Base-by-base conservation (phyloP, 2,888 invertebrate species). In the Prosapia bicincta region DNA sequence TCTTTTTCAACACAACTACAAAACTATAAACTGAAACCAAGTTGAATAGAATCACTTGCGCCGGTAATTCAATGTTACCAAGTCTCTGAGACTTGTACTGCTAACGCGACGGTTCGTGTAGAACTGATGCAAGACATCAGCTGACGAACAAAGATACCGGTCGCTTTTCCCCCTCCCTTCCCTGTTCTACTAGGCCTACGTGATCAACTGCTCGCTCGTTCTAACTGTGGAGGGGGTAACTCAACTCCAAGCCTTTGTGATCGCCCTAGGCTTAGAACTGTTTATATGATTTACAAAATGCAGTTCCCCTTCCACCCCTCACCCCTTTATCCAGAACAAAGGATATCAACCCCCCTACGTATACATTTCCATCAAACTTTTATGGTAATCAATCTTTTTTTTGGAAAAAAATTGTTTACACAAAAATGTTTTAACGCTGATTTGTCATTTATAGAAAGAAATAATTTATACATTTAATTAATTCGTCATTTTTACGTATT, bases 121-220 rank as follows among this genome's bases (percentile, higher is more conserved):
- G 69, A 70, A 76, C 76, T 76, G 76, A 76, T 70, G 76, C 76
- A 76, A 76, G 69, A 25, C 54, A 73, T 54, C 76, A 54, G 76
- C 71, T 71, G 76, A 54, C 32, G 70, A 69, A 76, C 76, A 76
- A 76, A 76, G 76, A 76, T 68, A 76, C 76, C 76, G 73, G 75
- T 74, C 54, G n/a, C 26, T 69, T 72, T 66, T 71, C 72, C 77
- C 65, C 77, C 71, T 30, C 67, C 66, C 66, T 25, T 13, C 66
- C 24, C 2, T 20, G 20, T 9, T 25, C 5, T 6, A 3, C 6
- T 67, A 67, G 26, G 67, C 67, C 67, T 67, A 67, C 26, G 26
- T 67, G 26, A 26, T 67, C 67, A 67, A 67, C 26, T 67, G 67
- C 26, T 67, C 26, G 26, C 54, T 54, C 54, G 20, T 9, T 54